Percentiles rank a stretch among this genome's conserved stretches.
phyloP scores from a whole-genome alignment of 2,797 vertebrate species.

The Tympanoctomys barrerae region DNA sequence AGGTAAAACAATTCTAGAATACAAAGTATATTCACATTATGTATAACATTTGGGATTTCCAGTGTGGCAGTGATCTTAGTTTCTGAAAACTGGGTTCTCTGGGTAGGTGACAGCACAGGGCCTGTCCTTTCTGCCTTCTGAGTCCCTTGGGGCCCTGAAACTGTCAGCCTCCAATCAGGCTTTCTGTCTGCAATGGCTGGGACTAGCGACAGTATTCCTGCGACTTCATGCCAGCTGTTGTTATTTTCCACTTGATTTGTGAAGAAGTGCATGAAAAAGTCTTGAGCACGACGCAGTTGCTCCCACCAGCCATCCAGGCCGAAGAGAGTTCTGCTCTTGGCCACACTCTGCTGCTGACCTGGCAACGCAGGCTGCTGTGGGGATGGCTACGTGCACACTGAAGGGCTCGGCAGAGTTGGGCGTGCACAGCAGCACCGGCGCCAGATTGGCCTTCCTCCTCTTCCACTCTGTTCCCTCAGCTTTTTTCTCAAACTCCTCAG shows the following conservation, averaged over 20 bases:
- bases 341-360: not conserved
- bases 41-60: not conserved
- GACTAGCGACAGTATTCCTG: rapidly evolving
- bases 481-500: constrained; percentile 49
- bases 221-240: not conserved
- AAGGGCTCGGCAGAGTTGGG: not conserved
- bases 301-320: not conserved
- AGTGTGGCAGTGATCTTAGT: not conserved
- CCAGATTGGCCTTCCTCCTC: constrained; percentile 34
- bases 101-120: not conserved
- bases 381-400: rapidly evolving
- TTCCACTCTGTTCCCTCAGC: constrained; percentile 21
- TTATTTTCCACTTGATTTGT: not conserved
- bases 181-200: not conserved
- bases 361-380: not conserved
- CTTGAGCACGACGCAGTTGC: rapidly evolving
- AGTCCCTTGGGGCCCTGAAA: not conserved
- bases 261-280: not conserved
- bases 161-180: not conserved
- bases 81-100: not conserved
- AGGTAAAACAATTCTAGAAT: not conserved
- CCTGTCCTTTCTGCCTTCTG: not conserved
- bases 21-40: not conserved
- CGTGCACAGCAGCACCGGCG: not conserved
- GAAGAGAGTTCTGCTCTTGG: not conserved